A percentile compares a stretch with the other conserved stretches of the same genome.
Conservation (phyloP, 1,140 invertebrate genomes). For the Diachasmimorpha longicaudata region DNA sequence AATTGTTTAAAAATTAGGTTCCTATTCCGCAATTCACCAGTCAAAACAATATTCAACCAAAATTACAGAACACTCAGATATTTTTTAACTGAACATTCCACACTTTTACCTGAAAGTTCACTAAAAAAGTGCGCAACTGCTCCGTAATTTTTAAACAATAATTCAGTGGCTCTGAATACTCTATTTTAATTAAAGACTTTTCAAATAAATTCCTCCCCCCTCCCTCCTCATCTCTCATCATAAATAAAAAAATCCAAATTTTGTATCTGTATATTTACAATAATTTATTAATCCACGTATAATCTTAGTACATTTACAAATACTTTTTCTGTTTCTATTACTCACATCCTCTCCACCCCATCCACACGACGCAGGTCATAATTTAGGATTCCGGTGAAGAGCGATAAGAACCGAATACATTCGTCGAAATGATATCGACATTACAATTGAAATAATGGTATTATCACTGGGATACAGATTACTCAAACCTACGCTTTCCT, state of each 20-base stretch:
- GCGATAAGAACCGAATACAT: background rate
- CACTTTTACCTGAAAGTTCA: too few relatives aligned
- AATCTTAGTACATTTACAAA: constrained; percentile 57
- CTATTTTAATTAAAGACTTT: too few relatives aligned
- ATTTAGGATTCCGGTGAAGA: background rate
- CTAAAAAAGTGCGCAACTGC: too few relatives aligned
- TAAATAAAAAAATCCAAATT: background rate
- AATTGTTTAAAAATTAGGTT: too few relatives aligned
- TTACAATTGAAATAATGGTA: background rate
- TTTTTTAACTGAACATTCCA: too few relatives aligned
- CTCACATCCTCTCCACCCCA: background rate
- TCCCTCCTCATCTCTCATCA: too few relatives aligned
- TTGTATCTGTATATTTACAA: constrained; percentile 51
- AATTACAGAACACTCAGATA: too few relatives aligned
- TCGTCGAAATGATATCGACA: background rate
- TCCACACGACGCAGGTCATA: background rate
- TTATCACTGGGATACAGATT: background rate
- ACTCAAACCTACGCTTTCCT: constrained; percentile 2
- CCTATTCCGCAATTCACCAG: too few relatives aligned
- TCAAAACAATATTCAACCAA: too few relatives aligned
- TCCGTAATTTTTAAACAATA: too few relatives aligned
- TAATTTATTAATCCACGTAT: constrained; percentile 59
- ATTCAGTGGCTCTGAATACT: too few relatives aligned
- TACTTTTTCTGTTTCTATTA: constrained; percentile 39
- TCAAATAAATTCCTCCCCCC: too few relatives aligned